Conservation (phyloP, 2,797 vertebrate species). For the Pelodytes ibericus region DNA sequence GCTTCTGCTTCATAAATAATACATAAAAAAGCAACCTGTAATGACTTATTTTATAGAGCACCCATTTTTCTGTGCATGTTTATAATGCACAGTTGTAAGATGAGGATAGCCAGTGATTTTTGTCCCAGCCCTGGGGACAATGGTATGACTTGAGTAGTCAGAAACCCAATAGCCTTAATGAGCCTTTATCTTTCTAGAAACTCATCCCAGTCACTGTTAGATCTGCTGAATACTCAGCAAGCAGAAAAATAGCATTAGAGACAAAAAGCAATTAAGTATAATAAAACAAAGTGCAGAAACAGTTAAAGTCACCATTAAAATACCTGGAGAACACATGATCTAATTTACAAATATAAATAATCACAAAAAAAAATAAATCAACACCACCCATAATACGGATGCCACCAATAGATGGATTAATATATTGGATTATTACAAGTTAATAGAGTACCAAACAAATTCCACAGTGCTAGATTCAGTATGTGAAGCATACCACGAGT, state of each 20-base stretch:
- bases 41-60: slow-evolving; percentile 8
- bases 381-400: too few species aligned
- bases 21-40: slow-evolving; percentile 5
- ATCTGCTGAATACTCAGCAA: slow-evolving; percentile 11
- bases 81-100: slow-evolving; percentile 34
- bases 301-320: background rate
- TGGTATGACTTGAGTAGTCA: slow-evolving; percentile 41
- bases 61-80: slow-evolving; percentile 3
- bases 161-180: slow-evolving; percentile 42
- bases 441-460: too few species aligned
- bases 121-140: background rate
- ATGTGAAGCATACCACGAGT: too few species aligned
- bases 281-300: background rate
- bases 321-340: background rate
- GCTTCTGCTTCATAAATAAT: slow-evolving; percentile 44
- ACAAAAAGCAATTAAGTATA: background rate
- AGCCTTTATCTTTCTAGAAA: slow-evolving; percentile 36
- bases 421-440: too few species aligned
- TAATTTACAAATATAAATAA: background rate
- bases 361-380: background rate
- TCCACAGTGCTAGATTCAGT: too few species aligned
- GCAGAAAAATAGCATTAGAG: slow-evolving; percentile 8
- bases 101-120: slow-evolving; percentile 19
- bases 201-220: background rate
- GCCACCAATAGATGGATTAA: too few species aligned